A percentile compares a stretch with the other conserved stretches of the same genome.
Evolutionary conservation across 2,113 vertebrate species (phyloP).

Genomic region (Rostratula benghalensis): DNA sequence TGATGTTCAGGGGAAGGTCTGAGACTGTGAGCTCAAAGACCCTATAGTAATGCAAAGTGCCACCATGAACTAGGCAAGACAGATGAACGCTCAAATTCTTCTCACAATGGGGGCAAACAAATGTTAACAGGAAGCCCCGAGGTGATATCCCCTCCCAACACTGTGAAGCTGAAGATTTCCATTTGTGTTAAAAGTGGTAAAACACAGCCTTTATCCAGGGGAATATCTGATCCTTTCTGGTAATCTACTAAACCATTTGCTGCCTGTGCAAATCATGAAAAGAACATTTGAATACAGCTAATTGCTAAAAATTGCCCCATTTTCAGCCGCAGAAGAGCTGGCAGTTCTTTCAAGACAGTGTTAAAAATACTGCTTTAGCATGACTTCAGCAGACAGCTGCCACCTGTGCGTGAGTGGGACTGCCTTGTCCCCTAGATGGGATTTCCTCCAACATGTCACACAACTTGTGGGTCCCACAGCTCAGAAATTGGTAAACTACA

Average conservation of each 20-base stretch:
- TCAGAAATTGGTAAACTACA: neutral
- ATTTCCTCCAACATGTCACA: neutral
- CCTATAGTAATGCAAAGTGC: neutral
- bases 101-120: neutral
- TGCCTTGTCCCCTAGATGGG: neutral
- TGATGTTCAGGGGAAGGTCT: neutral
- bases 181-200: neutral
- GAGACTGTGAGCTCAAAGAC: neutral
- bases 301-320: conserved; percentile 29
- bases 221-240: neutral
- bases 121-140: neutral
- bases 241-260: neutral
- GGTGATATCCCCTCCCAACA: neutral
- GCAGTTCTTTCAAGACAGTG: neutral
- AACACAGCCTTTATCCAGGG: neutral
- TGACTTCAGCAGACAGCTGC: conserved; percentile 34
- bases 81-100: neutral
- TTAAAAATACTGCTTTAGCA: conserved; percentile 35
- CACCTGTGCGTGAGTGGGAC: neutral
- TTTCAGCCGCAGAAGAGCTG: conserved; percentile 35
- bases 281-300: conserved; percentile 16
- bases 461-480: neutral
- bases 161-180: neutral
- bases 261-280: neutral
- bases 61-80: neutral